These are phyloP conservation scores for Brachionus koreanus DNA, from an alignment of 1,140 invertebrate species.

Conservation along the genomic window DNA sequence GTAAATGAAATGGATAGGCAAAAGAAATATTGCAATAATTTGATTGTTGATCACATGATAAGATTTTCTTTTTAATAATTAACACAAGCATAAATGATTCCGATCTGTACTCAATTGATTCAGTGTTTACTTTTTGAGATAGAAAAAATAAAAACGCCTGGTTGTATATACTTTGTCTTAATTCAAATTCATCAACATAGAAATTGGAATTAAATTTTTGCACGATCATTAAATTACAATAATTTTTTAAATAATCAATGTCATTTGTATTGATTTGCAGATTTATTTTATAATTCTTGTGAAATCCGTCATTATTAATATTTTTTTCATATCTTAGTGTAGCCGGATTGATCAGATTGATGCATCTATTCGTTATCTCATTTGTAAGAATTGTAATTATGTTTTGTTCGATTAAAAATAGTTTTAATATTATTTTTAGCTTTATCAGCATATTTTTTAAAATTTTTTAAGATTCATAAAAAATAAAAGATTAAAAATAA, in stretches of 20 bases:
- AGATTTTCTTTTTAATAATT: not conserved
- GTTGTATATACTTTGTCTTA: not conserved
- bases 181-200: slow-evolving; percentile 35
- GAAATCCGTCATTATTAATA: not conserved
- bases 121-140: slow-evolving; percentile 7
- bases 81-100: not conserved
- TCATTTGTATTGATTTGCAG: not conserved
- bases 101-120: slow-evolving; percentile 20
- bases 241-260: not conserved
- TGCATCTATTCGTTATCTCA: not conserved
- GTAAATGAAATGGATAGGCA: not conserved
- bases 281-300: not conserved
- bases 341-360: not conserved
- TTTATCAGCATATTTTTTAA: not conserved
- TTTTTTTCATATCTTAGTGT: not conserved
- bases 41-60: not conserved
- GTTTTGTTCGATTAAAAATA: not conserved
- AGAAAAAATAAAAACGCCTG: not conserved
- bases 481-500: not conserved
- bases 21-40: not conserved
- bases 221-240: not conserved
- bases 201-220: not conserved
- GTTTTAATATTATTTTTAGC: not conserved
- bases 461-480: not conserved
- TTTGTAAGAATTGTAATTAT: not conserved